These are phyloP conservation scores for Typhlomys cinereus DNA, from an alignment of 2,113 vertebrate species.

Conservation along the genomic window DNA sequence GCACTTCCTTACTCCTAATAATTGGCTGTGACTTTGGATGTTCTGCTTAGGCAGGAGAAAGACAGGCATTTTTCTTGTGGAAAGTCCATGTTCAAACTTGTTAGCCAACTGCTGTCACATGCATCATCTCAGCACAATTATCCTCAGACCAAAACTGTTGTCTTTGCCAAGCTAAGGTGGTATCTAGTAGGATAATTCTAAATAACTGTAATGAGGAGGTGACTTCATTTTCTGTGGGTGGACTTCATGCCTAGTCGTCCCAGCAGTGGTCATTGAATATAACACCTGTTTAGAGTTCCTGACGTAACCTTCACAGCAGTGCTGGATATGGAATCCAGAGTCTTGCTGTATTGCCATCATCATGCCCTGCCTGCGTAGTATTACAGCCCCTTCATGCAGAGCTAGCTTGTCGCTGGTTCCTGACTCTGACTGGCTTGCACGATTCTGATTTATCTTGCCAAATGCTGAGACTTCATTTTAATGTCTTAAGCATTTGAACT, in stretches of 20 bases:
- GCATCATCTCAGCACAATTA: background rate
- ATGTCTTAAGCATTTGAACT: background rate
- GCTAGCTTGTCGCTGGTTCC: background rate
- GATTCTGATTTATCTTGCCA: background rate
- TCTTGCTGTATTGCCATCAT: no score
- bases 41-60: background rate
- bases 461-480: background rate
- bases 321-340: no score
- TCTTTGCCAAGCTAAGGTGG: background rate
- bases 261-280: background rate
- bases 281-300: background rate
- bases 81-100: background rate
- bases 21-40: background rate
- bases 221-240: background rate
- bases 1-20: background rate
- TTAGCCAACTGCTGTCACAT: background rate
- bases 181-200: background rate
- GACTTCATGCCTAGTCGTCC: background rate
- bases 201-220: background rate
- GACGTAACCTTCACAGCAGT: no score
- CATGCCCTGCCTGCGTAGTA: background rate
- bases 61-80: background rate
- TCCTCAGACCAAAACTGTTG: background rate
- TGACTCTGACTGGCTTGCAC: background rate
- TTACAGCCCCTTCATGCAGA: background rate